Evolutionary conservation across 2,888 invertebrate genomes (phyloP).

Genomic region (Pachydiplax longipennis): DNA sequence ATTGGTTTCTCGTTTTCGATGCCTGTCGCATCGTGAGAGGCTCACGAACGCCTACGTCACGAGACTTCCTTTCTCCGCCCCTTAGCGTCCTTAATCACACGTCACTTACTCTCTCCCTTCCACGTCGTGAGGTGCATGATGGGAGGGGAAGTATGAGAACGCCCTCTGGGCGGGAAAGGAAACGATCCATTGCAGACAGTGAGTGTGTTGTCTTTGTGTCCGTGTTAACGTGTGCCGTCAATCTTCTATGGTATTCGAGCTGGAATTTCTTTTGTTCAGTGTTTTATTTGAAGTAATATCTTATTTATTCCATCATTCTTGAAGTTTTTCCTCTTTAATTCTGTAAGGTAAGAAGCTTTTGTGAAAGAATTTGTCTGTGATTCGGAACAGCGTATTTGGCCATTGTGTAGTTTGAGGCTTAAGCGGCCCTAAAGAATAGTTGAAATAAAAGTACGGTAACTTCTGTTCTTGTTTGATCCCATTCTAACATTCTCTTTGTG

Average conservation of each 20-base stretch:
- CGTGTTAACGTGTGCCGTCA: not conserved
- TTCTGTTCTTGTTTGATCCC: too few species aligned
- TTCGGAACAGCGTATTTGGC: not conserved
- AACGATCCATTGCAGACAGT: not conserved
- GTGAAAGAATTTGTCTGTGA: not conserved
- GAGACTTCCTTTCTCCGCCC: not conserved
- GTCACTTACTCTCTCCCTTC: not conserved
- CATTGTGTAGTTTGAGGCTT: too few species aligned
- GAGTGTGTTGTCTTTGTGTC: not conserved
- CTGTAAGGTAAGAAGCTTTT: too few species aligned
- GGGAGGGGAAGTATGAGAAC: slow-evolving; percentile 17
- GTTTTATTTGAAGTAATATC: not conserved
- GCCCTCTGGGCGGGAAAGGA: slow-evolving; percentile 31
- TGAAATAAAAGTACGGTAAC: too few species aligned
- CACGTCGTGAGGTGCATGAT: slow-evolving; percentile 21
- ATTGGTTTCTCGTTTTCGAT: not conserved
- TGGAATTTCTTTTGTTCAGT: not conserved
- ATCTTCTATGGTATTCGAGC: not conserved
- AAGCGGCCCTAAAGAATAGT: too few species aligned
- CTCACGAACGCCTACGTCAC: not conserved
- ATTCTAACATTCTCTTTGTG: too few species aligned
- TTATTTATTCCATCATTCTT: not conserved
- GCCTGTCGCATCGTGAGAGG: not conserved
- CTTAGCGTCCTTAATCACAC: not conserved
- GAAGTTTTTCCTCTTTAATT: not conserved